These are phyloP conservation scores for Diplodus sargus DNA, from an alignment of 2,797 vertebrate species.

Conservation along the genomic window DNA sequence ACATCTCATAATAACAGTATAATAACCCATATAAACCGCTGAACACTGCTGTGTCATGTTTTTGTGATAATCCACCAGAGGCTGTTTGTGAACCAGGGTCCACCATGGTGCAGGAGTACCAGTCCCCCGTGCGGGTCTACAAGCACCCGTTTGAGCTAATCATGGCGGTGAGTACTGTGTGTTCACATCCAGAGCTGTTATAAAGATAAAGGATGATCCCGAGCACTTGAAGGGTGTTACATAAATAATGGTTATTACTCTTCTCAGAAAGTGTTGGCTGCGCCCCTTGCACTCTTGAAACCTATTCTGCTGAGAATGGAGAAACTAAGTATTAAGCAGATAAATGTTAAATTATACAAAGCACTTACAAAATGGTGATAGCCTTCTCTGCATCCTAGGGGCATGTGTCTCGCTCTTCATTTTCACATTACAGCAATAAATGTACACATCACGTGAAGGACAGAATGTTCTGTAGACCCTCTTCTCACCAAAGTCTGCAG, in stretches of 20 bases:
- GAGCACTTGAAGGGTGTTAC: neutral
- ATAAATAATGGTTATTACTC: neutral
- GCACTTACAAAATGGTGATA: neutral
- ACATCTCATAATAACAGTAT: neutral
- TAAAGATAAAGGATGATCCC: neutral
- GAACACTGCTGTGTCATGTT: neutral
- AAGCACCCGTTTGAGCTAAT: constrained; percentile 95
- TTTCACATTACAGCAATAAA: neutral
- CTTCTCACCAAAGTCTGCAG: neutral
- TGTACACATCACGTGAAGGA: neutral
- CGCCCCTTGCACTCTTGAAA: neutral
- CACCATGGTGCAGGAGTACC: constrained; percentile 97
- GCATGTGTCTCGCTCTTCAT: constrained; percentile 1
- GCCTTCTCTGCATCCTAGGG: constrained; percentile 17
- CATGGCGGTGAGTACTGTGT: constrained; percentile 91
- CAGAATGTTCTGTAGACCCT: neutral
- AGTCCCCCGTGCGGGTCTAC: constrained; percentile 95
- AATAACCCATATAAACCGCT: neutral
- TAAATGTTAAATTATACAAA: neutral
- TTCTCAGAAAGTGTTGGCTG: neutral
- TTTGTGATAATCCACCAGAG: constrained; percentile 1
- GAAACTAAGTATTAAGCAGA: neutral
- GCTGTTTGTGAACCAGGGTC: constrained; percentile 56
- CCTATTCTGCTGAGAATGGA: neutral
- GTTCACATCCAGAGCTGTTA: neutral